Percentiles rank a stretch among this genome's conserved stretches.
Evolutionary conservation across 1,140 invertebrate species (phyloP).

Genomic region (Eueides isabella): DNA sequence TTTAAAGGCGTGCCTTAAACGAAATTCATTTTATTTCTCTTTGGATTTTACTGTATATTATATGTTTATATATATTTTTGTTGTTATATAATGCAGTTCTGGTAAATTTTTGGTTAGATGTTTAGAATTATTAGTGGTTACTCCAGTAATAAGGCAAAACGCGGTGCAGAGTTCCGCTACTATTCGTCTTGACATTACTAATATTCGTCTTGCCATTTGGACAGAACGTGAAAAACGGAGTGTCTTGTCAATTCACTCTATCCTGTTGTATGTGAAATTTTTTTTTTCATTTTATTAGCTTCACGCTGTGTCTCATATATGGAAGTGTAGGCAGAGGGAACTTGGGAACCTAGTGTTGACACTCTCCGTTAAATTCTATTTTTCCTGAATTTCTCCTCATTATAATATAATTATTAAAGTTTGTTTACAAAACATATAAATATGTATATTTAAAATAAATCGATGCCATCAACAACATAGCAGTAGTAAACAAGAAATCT

Average conservation of each 20-base stretch:
- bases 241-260: too few species aligned
- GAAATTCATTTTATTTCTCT: constrained; percentile 8
- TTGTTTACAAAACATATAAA: not conserved
- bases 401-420: not conserved
- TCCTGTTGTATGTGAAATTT: too few species aligned
- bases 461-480: not conserved
- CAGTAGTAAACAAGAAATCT: not conserved
- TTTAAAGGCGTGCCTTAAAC: constrained; percentile 10
- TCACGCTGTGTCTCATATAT: too few species aligned
- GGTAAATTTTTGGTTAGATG: not conserved
- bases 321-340: too few species aligned
- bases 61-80: not conserved
- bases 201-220: too few species aligned
- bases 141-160: too few species aligned
- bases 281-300: too few species aligned
- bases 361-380: too few species aligned
- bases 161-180: too few species aligned
- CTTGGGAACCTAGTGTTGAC: too few species aligned
- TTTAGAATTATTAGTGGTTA: not conserved
- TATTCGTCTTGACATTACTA: too few species aligned
- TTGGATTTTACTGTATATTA: not conserved
- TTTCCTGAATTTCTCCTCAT: not conserved
- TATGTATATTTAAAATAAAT: not conserved
- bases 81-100: not conserved
- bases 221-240: too few species aligned